A percentile compares a stretch with the other conserved stretches of the same genome.
Conservation (phyloP, 2,797 vertebrate species). For the Paguma larvata region DNA sequence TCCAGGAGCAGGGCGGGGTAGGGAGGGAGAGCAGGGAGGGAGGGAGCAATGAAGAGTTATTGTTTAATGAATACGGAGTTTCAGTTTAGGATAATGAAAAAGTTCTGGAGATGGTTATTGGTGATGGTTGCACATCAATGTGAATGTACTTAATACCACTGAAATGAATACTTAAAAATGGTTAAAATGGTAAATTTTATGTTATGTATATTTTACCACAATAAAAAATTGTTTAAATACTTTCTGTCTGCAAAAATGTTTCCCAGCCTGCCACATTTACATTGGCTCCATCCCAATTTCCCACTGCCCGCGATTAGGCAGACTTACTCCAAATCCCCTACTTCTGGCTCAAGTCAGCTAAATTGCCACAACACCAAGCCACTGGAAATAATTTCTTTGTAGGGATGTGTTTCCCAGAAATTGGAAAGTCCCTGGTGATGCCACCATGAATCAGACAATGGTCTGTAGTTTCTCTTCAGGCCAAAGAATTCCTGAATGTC, state of each 20-base stretch:
- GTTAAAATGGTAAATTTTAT: conserved; percentile 7
- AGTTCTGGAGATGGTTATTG: conserved; percentile 33
- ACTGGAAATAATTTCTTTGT: conserved; percentile 75
- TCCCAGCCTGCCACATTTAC: conserved; percentile 58
- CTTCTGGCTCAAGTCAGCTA: conserved; percentile 26
- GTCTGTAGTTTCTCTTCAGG: background rate
- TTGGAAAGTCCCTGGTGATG: conserved; percentile 60
- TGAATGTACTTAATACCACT: background rate
- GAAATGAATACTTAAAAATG: background rate
- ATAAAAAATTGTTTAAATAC: background rate
- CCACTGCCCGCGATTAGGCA: conserved; percentile 83
- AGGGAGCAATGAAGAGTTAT: background rate
- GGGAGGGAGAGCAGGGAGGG: too few species aligned
- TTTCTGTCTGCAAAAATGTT: conserved; percentile 48
- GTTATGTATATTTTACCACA: conserved; percentile 49
- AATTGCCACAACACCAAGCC: conserved; percentile 63
- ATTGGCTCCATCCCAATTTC: conserved; percentile 65
- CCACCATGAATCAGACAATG: conserved; percentile 57
- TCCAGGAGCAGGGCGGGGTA: background rate
- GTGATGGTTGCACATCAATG: background rate
- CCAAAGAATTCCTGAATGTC: conserved; percentile 56
- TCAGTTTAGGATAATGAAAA: conserved; percentile 47
- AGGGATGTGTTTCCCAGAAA: conserved; percentile 68
- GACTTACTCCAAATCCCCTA: conserved; percentile 20
- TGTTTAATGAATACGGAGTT: conserved; percentile 28